These are phyloP conservation scores for Plagodis pulveraria DNA, from an alignment of 2,888 invertebrate genomes.

Conservation along the genomic window DNA sequence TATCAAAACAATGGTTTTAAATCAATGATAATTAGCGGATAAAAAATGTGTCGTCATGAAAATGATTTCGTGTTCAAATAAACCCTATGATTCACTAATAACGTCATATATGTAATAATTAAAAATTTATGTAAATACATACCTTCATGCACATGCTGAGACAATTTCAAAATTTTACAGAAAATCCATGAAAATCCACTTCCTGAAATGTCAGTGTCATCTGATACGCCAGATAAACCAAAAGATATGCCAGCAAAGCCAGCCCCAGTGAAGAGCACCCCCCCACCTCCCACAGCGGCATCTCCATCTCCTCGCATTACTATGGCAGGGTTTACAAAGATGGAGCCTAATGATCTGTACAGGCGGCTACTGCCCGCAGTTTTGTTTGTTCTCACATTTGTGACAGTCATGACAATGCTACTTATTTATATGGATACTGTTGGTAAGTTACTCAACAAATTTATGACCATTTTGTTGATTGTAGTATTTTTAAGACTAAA, in stretches of 20 bases:
- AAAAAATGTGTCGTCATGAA: too few relatives aligned
- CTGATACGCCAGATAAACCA: constrained; percentile 45
- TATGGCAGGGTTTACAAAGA: constrained; percentile 66
- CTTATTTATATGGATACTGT: constrained; percentile 93
- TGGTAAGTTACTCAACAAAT: constrained; percentile 77
- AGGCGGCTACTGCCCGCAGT: constrained; percentile 87
- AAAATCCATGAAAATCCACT: constrained; percentile 64
- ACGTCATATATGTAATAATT: too few relatives aligned
- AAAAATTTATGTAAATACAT: not conserved
- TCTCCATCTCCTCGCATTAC: constrained; percentile 50
- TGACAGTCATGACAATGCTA: constrained; percentile 91
- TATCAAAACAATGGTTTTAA: not conserved
- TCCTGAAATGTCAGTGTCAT: constrained; percentile 41
- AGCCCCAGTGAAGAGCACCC: constrained; percentile 37
- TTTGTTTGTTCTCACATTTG: constrained; percentile 91
- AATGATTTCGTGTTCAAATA: too few relatives aligned
- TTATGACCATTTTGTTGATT: not conserved
- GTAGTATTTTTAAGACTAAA: not conserved
- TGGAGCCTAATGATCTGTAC: constrained; percentile 74
- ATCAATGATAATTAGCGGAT: not conserved
- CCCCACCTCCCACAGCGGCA: constrained; percentile 41
- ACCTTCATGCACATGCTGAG: not conserved
- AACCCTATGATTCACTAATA: too few relatives aligned
- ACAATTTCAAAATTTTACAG: constrained; percentile 42
- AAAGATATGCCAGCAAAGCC: constrained; percentile 47